Conservation (phyloP, 2,797 vertebrate species). For the Liparis tanakae region DNA sequence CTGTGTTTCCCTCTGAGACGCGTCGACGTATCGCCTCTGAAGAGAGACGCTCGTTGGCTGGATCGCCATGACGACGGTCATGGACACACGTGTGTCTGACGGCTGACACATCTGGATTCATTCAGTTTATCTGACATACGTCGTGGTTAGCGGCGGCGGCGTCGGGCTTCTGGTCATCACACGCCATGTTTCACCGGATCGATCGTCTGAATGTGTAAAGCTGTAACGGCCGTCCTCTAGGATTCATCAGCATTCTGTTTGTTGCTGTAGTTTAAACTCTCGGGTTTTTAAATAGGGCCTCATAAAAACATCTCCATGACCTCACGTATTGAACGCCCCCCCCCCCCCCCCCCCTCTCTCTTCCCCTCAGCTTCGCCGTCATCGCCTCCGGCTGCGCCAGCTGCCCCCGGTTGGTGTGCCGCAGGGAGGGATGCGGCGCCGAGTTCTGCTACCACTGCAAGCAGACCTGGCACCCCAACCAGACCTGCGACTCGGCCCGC, state of each 20-base stretch:
- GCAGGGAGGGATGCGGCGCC: conserved; percentile 94
- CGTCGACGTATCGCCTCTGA: no score
- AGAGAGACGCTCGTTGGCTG: no score
- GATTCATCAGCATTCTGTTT: neutral
- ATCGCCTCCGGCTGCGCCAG: conserved; percentile 98
- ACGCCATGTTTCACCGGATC: no score
- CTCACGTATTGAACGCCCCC: neutral
- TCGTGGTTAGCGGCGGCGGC: no score
- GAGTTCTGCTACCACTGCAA: conserved; percentile 99
- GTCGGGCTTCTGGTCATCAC: no score
- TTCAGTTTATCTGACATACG: no score
- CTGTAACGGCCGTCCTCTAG: neutral
- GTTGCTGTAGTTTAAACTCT: neutral
- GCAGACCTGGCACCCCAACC: conserved; percentile 99
- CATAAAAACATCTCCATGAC: neutral
- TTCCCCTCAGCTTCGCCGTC: conserved; percentile 89
- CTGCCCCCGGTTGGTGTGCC: conserved; percentile 95
- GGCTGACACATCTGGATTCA: no score
- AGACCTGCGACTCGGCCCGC: conserved; percentile 97
- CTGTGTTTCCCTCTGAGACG: no score
- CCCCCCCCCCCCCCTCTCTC: conserved; percentile 12
- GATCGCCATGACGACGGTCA: no score
- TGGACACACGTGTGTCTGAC: no score
- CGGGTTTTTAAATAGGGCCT: neutral
- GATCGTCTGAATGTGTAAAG: no score